These are phyloP conservation scores for Corythaeola cristata DNA, from an alignment of 2,113 vertebrate genomes.

Conservation along the genomic window DNA sequence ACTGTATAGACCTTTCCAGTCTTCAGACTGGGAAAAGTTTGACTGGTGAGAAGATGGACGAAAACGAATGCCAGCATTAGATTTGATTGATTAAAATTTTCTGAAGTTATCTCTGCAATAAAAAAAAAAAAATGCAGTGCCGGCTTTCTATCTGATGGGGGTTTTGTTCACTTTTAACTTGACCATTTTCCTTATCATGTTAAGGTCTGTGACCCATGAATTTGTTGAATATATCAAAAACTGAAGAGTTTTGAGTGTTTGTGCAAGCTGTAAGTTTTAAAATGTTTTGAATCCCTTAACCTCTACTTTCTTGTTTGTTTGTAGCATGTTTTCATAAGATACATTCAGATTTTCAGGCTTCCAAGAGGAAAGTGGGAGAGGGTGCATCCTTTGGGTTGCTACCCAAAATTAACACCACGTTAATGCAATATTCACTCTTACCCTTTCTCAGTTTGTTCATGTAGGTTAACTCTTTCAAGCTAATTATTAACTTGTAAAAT, in stretches of 20 bases:
- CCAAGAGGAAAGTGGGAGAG: not conserved
- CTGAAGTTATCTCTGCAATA: not conserved
- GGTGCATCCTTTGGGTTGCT: not conserved
- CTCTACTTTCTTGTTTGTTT: not conserved
- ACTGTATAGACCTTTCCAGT: not conserved
- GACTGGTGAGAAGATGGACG: not conserved
- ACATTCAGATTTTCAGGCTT: not conserved
- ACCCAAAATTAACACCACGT: not conserved
- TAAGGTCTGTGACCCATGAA: not conserved
- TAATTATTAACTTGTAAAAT: not conserved
- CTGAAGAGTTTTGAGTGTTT: not conserved
- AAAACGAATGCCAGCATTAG: not conserved
- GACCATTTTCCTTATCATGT: not conserved
- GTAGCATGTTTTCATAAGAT: not conserved
- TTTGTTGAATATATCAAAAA: not conserved
- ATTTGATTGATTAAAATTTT: not conserved
- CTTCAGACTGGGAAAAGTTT: not conserved
- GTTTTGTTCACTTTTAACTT: not conserved
- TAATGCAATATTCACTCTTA: not conserved
- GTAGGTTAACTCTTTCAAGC: not conserved
- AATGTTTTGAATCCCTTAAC: not conserved
- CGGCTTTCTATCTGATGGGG: not conserved
- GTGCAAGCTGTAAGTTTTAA: not conserved
- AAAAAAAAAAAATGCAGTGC: not conserved
- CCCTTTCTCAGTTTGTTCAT: not conserved